Evolutionary conservation across 2,888 invertebrate genomes (phyloP).

Genomic region (Rhopalosiphum nymphaeae): DNA sequence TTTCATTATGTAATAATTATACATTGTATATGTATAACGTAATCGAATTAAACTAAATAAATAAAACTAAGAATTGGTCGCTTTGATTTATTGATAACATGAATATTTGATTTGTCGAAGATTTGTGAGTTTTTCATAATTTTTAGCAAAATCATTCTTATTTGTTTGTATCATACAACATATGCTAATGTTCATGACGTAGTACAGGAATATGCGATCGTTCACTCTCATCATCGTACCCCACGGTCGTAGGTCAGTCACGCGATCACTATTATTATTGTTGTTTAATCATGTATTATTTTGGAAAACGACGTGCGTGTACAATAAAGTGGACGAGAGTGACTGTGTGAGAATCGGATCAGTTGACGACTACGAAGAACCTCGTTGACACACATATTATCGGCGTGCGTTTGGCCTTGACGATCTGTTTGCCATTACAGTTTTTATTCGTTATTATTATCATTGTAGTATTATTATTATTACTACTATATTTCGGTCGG

Average conservation of each 20-base stretch:
- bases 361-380: not conserved
- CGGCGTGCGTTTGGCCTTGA: constrained; percentile 55
- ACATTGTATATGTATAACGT: not conserved
- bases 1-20: not conserved
- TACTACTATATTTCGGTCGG: constrained; percentile 53
- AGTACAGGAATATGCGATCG: not conserved
- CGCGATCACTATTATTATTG: not conserved
- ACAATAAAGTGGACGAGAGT: not conserved
- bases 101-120: not conserved
- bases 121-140: not conserved
- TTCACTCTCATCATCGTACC: not conserved
- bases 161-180: not conserved
- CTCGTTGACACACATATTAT: constrained; percentile 54
- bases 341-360: constrained; percentile 48
- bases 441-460: constrained; percentile 20
- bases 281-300: constrained; percentile 14
- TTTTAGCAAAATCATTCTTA: not conserved
- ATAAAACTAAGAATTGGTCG: not conserved
- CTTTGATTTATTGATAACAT: not conserved
- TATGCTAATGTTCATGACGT: not conserved
- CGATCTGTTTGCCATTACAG: constrained; percentile 25
- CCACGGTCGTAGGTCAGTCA: constrained; percentile 8
- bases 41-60: too few relatives aligned
- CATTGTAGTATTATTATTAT: constrained; percentile 44
- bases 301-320: constrained; percentile 12